Evolutionary conservation across 2,113 vertebrate genomes (phyloP), one percentile per base, ranked within the genome.

Genomic region (Etheostoma cragini): DNA sequence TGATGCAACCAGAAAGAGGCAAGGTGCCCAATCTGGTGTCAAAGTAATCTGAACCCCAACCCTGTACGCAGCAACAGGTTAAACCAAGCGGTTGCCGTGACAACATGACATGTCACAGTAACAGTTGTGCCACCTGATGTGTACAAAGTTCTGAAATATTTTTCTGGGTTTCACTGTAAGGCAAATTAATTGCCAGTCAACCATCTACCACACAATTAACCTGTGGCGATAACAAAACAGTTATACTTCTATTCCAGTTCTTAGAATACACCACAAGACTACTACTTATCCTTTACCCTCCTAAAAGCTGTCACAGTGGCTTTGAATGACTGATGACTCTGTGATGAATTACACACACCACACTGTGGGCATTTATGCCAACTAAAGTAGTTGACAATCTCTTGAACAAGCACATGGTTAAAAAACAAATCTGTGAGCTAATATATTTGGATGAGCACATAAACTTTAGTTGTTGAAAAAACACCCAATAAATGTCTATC

Each of bases 151-250:
- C 64, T 69, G 42, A 76, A 76, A 75, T 67, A 16, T 80, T 86
- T 76, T 49, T 80, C 62, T 77, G 15, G 26, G 49, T 62, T 66
- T 71, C 14, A 12, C 81, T 67, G 69, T 61, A 53, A 83, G 61
- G 46, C 30, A 78, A 84, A 86, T 85, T 68, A 61, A 74, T 88
- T 69, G 24, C 26, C 53, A 71, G 76, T 42, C 57, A 84, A 54
- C 35, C 76, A 81, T 67, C 60, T 38, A 58, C 26, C 19, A n/a
- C 22, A 73, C 69, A 85, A 65, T 53, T 26, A 84, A 56, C 71
- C 80, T 82, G 86, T 65, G 60, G 17, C 38, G 35, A 56, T 71
- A 67, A 86, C 75, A 85, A 84, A 87, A 87, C 71, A 67, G 60
- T 78, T 75, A 83, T 35, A 53, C 56, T 69, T 75, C 11, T 30